Evolutionary conservation across 92 coral and sea anemone genomes (phyloP), one percentile per base, ranked within the genome.

Genomic region (Blastomussa wellsi): DNA sequence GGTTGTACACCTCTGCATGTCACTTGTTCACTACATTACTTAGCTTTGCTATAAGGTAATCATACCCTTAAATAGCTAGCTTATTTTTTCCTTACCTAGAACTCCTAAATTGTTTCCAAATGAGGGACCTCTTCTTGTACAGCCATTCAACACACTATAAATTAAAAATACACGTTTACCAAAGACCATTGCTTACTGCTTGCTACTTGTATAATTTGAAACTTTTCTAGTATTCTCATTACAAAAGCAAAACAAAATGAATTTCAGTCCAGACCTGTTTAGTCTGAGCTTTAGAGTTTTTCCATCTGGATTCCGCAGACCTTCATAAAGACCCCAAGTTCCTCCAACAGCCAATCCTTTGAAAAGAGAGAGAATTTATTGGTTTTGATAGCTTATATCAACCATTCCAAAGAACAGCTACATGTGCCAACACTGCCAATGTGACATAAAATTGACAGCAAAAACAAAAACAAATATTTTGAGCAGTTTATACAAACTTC

Each of bases 71-170:
- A 41, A 2, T 24, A 0, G 62, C 12, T 22, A 57, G 65, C 6
- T 57, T 87, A 93, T 35, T 88, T 89, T 73, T 88, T 26, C 15
- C 86, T 84, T 81, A 93, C 98, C 98, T 84, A 95, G 42, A 67
- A 95, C 87, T 15, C 98, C 98, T 41, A 95, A 88, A 82, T 96
- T 92, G 87, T 95, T 95, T 59, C 97, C 98, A 33, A 93, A 79
- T 67, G 94, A 95, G 35, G 98, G 98, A 14, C 98, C 98, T 78
- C 98, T 95, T 79, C 98, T 91, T 52, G 98, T 95, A 75, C 98
- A 96, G 16, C 98, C 98, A 90, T 94, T 96, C 42, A 94, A 86
- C 19, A 96, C 98, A 87, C 98, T 96, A 65, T 44, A 48, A 88
- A 74, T 44, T 1, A 12, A 70, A 10, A 17, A 52, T 2, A 49